phyloP scores from a whole-genome alignment of 1,140 invertebrate genomes.

The Tetragonula clypearis region DNA sequence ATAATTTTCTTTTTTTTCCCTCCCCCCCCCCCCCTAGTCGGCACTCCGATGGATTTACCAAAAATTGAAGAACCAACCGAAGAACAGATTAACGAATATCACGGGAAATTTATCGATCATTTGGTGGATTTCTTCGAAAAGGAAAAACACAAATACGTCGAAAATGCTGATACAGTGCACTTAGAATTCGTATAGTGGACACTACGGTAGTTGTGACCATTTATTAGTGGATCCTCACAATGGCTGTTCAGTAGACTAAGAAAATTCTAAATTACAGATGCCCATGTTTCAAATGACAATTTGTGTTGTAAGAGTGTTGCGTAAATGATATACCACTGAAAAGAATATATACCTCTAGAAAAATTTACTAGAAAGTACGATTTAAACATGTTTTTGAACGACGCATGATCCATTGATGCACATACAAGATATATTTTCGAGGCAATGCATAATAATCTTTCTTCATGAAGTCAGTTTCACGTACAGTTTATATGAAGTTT shows the following conservation, averaged over 20 bases:
- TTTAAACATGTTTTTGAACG: too few species aligned
- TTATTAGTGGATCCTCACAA: not conserved
- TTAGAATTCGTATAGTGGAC: slow-evolving; percentile 55
- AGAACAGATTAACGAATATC: slow-evolving; percentile 89
- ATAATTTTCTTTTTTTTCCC: slow-evolving; percentile 39
- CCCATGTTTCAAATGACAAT: too few species aligned
- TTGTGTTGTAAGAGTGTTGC: too few species aligned
- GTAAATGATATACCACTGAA: too few species aligned
- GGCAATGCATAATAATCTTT: too few species aligned
- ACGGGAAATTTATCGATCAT: slow-evolving; percentile 87
- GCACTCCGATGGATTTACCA: slow-evolving; percentile 89
- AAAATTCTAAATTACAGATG: not conserved
- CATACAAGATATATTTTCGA: too few species aligned
- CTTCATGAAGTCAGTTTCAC: too few species aligned
- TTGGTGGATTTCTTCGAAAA: slow-evolving; percentile 90
- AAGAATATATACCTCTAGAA: too few species aligned
- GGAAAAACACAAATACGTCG: slow-evolving; percentile 90
- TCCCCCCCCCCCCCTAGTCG: too few species aligned
- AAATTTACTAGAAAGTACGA: too few species aligned
- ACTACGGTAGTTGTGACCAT: not conserved
- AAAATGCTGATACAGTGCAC: slow-evolving; percentile 81
- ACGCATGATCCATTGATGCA: too few species aligned
- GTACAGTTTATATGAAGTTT: too few species aligned
- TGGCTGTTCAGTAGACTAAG: accelerated
- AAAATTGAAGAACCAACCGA: slow-evolving; percentile 86